A percentile compares a stretch with the other conserved stretches of the same genome.
phyloP scores from a whole-genome alignment of 2,888 invertebrate genomes.

The Cheilosia urbana region DNA sequence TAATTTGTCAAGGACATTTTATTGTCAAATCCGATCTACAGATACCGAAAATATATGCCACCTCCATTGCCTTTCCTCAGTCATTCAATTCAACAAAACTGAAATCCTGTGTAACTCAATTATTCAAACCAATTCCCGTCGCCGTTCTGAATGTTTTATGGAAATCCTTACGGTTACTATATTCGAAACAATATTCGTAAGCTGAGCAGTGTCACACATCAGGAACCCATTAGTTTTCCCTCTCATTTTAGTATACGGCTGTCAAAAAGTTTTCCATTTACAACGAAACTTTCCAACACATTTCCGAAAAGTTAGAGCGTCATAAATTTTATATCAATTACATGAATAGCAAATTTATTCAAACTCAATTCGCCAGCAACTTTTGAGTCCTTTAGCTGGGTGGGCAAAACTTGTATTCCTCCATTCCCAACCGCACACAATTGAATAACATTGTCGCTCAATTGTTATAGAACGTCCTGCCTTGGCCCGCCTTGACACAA shows the following conservation, averaged over 20 bases:
- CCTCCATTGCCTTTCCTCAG: no score
- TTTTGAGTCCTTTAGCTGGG: constrained; percentile 2
- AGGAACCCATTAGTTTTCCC: background rate
- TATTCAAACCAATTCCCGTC: background rate
- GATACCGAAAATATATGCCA: no score
- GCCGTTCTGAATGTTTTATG: background rate
- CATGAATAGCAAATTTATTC: constrained; percentile 39
- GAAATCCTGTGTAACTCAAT: background rate
- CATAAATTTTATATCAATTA: constrained; percentile 54
- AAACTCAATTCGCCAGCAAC: constrained; percentile 43
- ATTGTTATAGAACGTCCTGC: constrained; percentile 34
- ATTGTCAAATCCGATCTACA: no score
- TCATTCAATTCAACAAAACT: background rate
- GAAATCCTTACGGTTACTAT: background rate
- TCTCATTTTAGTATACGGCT: background rate
- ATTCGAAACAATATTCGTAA: background rate
- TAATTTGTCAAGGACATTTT: no score
- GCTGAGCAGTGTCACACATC: background rate
- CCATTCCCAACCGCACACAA: constrained; percentile 8
- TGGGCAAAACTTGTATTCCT: constrained; percentile 12
- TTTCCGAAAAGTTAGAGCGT: constrained; percentile 17
- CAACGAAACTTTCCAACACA: constrained; percentile 15
- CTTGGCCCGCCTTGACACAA: background rate
- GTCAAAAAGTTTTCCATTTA: background rate
- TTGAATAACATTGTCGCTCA: constrained; percentile 46